Base-by-base conservation (phyloP, 2,113 vertebrate genomes). In the Oreotragus oreotragus region DNA sequence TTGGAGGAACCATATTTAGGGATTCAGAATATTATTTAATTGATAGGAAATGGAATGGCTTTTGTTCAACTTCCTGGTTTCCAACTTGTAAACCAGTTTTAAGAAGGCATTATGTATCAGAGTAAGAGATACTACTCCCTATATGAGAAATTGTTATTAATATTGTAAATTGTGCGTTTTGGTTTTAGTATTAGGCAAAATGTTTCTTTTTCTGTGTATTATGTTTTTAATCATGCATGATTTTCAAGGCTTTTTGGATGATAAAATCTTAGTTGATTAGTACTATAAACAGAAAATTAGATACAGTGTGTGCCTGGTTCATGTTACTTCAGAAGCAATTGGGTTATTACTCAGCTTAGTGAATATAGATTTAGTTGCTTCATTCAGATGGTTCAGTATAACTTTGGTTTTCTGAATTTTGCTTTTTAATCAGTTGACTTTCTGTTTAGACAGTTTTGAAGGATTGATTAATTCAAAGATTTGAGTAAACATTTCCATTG, bases 201-300 rank as follows among this genome's bases (percentile, higher is more conserved):
- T 28, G 45, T 55, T 95, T 95, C 79, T 53, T 84, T 64, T 92
- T 53, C 6, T 10, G 17, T 55, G 36, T 79, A 9, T 93, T 30
- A 15, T 83, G 49, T 87, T 93, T 85, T 91, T 91, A 73, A 73
- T 93, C 58, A n/a, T 55, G 55, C 86, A 84, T 12, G 28, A 73
- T 91, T 92, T 94, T 89, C 45, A 92, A 90, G 84, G 43, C 92
- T 97, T 90, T 28, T 96, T 95, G 27, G 36, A 79, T 94, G 92
- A 30, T 92, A 84, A 92, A 97, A 83, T 94, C 80, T 94, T 90
- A 70, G 55, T 83, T 88, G 90, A 95, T 36, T 7, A 33, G 53
- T 88, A 79, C 57, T 95, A 79, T 62, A 94, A 95, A 85, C 70
- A 95, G 94, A 96, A 97, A 95, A 80, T 87, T 70, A 92, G 90